A percentile compares a stretch with the other conserved stretches of the same genome.
Evolutionary conservation across 1,140 invertebrate genomes (phyloP).

Genomic region (Conopomorpha cramerella): DNA sequence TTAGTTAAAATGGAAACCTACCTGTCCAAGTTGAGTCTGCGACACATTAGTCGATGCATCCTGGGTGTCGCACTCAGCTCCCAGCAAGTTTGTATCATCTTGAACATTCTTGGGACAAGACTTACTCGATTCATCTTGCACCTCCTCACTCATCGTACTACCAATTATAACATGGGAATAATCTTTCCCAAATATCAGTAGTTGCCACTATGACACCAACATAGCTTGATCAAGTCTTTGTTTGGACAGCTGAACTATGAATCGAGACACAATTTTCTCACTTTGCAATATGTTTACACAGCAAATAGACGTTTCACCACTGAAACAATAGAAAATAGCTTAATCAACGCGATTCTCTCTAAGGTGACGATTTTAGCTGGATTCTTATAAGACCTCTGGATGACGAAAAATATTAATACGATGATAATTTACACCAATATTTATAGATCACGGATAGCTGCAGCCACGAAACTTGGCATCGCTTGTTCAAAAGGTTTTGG

Average conservation of each 20-base stretch:
- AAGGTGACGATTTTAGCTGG: too few relatives aligned
- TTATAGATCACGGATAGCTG: constrained; percentile 9
- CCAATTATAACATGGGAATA: constrained; percentile 25
- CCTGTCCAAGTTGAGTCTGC: constrained; percentile 31
- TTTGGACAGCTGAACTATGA: constrained; percentile 30
- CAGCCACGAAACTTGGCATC: constrained; percentile 34
- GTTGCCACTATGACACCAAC: too few relatives aligned
- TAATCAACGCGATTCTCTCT: too few relatives aligned
- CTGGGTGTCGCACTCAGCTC: constrained; percentile 3
- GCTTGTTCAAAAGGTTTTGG: constrained; percentile 24
- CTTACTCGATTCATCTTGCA: constrained; percentile 32
- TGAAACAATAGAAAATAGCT: constrained; percentile 11
- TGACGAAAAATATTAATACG: constrained; percentile 4
- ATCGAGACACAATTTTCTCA: too few relatives aligned
- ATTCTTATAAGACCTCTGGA: too few relatives aligned
- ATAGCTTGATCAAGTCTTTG: too few relatives aligned
- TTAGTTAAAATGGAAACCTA: constrained; percentile 8
- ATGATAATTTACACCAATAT: constrained; percentile 8
- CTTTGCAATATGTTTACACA: too few relatives aligned
- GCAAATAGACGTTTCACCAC: too few relatives aligned
- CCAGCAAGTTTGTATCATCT: constrained; percentile 14
- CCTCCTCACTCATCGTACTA: constrained; percentile 49
- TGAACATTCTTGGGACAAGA: constrained; percentile 19
- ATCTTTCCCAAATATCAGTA: too few relatives aligned
- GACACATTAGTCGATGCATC: constrained; percentile 29